phyloP scores from a whole-genome alignment of 2,888 invertebrate species.

The Nesidiocoris tenuis region DNA sequence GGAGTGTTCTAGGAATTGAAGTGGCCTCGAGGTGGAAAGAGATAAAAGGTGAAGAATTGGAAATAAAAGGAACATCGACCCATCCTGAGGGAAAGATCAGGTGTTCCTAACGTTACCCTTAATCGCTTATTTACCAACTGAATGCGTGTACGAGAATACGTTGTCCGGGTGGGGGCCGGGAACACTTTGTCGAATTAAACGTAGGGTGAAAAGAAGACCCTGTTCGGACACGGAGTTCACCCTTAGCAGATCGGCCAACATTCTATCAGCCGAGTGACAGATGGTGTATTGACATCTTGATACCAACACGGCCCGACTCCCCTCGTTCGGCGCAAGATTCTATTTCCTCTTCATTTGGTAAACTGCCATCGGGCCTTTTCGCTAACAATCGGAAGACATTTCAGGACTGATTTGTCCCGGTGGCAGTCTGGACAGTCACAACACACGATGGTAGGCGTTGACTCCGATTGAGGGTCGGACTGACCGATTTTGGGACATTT shows the following conservation, averaged over 20 bases:
- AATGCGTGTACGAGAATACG: not conserved
- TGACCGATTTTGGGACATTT: too few relatives aligned
- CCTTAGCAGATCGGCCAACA: not conserved
- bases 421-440: too few relatives aligned
- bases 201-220: not conserved
- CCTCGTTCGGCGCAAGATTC: not conserved
- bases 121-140: constrained; percentile 14
- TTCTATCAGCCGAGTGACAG: constrained; percentile 24
- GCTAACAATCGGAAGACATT: not conserved
- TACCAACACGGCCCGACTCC: not conserved
- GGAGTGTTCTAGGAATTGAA: too few relatives aligned
- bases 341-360: not conserved
- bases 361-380: not conserved
- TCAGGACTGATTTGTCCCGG: too few relatives aligned
- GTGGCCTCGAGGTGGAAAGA: too few relatives aligned
- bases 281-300: constrained; percentile 29
- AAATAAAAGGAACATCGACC: not conserved
- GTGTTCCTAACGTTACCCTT: constrained; percentile 22
- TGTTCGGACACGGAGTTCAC: not conserved
- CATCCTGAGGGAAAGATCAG: constrained; percentile 33
- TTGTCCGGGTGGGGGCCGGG: not conserved
- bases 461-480: too few relatives aligned
- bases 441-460: too few relatives aligned
- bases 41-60: not conserved
- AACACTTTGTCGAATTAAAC: not conserved